A percentile compares a stretch with the other conserved stretches of the same genome.
Evolutionary conservation across 2,797 vertebrate species (phyloP).

Genomic region (Chaetodon trifasciatus): DNA sequence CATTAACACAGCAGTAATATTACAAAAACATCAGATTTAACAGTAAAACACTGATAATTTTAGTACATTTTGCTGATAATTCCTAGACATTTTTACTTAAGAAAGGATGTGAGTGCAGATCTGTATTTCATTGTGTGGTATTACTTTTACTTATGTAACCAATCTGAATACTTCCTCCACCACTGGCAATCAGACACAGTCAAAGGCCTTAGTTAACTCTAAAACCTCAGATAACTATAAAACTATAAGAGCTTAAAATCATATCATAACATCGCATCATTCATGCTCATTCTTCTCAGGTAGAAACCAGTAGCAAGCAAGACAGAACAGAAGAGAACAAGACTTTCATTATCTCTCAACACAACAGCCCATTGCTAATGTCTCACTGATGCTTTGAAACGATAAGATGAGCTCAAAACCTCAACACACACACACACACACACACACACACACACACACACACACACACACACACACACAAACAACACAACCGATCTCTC

Average conservation of each 20-base stretch:
- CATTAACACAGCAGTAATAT: no score
- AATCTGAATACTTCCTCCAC: neutral
- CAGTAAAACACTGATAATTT: no score
- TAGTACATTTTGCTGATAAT: no score
- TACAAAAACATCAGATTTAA: no score
- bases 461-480: constrained; percentile 4
- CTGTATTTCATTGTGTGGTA: neutral
- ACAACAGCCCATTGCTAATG: neutral
- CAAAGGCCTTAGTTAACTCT: neutral
- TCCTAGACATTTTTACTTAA: no score
- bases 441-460: constrained; percentile 7
- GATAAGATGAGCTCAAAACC: constrained; percentile 6
- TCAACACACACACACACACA: neutral
- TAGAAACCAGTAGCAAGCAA: neutral
- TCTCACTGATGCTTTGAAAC: constrained; percentile 23
- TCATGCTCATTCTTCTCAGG: neutral
- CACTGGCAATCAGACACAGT: neutral
- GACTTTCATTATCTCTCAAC: constrained; percentile 19
- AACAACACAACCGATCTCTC: constrained; percentile 8
- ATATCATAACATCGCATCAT: neutral
- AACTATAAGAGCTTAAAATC: neutral
- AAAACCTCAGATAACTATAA: neutral
- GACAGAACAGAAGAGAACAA: neutral
- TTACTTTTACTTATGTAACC: neutral
- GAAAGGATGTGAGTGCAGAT: neutral